Conservation (phyloP, 37 sponge, comb jelly and placozoan genomes). For the Chondrilla cf. caribensis region DNA sequence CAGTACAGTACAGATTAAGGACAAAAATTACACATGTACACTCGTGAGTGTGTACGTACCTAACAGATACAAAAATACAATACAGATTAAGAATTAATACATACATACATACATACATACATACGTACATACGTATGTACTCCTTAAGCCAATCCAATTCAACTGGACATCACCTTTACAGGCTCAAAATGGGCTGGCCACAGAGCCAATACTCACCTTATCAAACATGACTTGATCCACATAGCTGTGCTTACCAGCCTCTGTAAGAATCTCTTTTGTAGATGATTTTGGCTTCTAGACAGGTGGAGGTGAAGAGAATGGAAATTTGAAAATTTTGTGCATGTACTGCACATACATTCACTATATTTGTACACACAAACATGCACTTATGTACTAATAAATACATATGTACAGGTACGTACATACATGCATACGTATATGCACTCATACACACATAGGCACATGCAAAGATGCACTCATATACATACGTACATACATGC, state of each 20-base stretch:
- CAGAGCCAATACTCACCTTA: constrained; percentile 53
- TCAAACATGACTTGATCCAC: constrained; percentile 81
- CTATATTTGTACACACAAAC: no score
- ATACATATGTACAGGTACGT: not conserved
- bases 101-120: not conserved
- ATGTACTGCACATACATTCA: no score
- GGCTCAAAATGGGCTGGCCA: not conserved
- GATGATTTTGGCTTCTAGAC: constrained; percentile 55
- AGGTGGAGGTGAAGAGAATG: not conserved
- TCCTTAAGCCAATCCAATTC: no score
- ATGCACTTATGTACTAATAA: no score
- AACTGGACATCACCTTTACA: no score
- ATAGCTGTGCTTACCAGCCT: constrained; percentile 83
- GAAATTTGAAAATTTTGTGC: not conserved
- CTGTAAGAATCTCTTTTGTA: constrained; percentile 78
- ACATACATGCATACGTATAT: not conserved
- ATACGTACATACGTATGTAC: not conserved
- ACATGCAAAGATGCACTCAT: no score
- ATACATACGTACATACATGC: not conserved
- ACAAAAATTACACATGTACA: no score
- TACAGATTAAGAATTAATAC: no score
- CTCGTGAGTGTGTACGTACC: no score
- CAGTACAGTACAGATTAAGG: no score
- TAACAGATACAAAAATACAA: no score
- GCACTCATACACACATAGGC: not conserved